Percentiles rank a stretch among this genome's conserved stretches.
Evolutionary conservation across 1,140 invertebrate genomes (phyloP).

Genomic region (Trichogramma pretiosum): DNA sequence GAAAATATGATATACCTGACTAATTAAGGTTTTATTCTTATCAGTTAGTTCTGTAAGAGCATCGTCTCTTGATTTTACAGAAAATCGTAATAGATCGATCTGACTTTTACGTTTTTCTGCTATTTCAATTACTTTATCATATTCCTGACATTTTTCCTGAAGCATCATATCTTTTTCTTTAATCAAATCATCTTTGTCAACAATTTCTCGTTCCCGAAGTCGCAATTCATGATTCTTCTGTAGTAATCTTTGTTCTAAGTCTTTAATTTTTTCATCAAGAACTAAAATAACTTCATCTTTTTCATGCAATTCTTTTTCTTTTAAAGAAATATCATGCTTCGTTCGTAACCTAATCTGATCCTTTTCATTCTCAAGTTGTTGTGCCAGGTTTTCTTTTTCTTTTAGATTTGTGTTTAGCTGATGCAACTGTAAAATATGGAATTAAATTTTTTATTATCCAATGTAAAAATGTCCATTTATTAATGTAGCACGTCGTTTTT

Average conservation of each 20-base stretch:
- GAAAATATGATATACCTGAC: slow-evolving; percentile 38
- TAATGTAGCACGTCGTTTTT: background rate
- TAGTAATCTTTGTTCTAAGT: slow-evolving; percentile 41
- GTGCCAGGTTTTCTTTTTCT: slow-evolving; percentile 37
- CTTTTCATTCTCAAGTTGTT: slow-evolving; percentile 36
- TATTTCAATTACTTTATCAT: slow-evolving; percentile 31
- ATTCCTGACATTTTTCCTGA: slow-evolving; percentile 33
- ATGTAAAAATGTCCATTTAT: background rate
- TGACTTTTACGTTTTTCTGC: slow-evolving; percentile 41
- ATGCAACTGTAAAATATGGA: slow-evolving; percentile 33
- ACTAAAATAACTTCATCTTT: slow-evolving; percentile 29
- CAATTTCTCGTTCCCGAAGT: slow-evolving; percentile 32
- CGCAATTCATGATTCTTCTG: slow-evolving; percentile 31
- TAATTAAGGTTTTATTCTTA: slow-evolving; percentile 35
- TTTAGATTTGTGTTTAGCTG: slow-evolving; percentile 34
- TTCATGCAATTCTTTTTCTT: slow-evolving; percentile 29
- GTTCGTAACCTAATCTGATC: slow-evolving; percentile 33
- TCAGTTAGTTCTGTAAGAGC: slow-evolving; percentile 39
- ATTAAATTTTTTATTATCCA: slow-evolving; percentile 1
- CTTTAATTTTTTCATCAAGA: slow-evolving; percentile 31
- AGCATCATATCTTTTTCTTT: slow-evolving; percentile 32
- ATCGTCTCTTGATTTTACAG: slow-evolving; percentile 38
- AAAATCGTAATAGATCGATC: slow-evolving; percentile 34
- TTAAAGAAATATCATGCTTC: slow-evolving; percentile 26
- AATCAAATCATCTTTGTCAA: slow-evolving; percentile 34